These are phyloP conservation scores for Hypotaenidia philippensis DNA, from an alignment of 2,797 vertebrate species.

Conservation along the genomic window DNA sequence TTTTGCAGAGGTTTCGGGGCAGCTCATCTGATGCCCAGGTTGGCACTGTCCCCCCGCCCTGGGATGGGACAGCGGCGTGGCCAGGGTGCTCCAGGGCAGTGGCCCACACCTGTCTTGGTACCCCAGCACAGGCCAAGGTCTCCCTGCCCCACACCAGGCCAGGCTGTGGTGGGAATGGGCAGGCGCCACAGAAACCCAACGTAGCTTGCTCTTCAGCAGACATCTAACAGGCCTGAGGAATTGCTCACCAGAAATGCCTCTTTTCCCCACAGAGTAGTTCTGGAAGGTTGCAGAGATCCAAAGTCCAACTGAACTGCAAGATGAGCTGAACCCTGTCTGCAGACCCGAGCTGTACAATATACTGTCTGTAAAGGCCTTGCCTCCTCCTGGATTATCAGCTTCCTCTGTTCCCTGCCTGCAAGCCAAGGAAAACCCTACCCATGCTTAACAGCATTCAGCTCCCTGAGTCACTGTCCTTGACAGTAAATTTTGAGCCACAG, in stretches of 20 bases:
- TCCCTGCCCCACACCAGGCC: not conserved
- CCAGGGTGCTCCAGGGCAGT: too few relatives aligned
- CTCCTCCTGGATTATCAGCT: not conserved
- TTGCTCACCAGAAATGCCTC: accelerated
- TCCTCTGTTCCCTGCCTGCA: not conserved
- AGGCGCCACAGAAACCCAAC: not conserved
- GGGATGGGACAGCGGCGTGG: too few relatives aligned
- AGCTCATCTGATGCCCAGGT: too few relatives aligned
- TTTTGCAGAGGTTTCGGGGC: not conserved
- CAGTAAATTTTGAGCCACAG: not conserved
- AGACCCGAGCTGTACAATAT: too few relatives aligned
- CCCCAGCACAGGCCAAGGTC: too few relatives aligned
- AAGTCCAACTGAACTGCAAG: not conserved
- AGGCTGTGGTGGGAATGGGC: accelerated
- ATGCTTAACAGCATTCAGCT: accelerated
- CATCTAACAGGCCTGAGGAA: accelerated
- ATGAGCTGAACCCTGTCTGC: not conserved
- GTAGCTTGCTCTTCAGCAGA: not conserved
- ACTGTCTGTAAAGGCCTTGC: not conserved
- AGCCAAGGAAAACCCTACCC: not conserved
- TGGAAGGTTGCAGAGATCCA: not conserved
- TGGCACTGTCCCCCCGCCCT: too few relatives aligned
- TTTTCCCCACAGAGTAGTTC: not conserved
- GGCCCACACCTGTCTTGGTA: accelerated
- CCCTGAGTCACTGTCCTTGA: not conserved